These are phyloP conservation scores for Phaedon cochleariae DNA, from an alignment of 2,888 invertebrate genomes.

Conservation along the genomic window DNA sequence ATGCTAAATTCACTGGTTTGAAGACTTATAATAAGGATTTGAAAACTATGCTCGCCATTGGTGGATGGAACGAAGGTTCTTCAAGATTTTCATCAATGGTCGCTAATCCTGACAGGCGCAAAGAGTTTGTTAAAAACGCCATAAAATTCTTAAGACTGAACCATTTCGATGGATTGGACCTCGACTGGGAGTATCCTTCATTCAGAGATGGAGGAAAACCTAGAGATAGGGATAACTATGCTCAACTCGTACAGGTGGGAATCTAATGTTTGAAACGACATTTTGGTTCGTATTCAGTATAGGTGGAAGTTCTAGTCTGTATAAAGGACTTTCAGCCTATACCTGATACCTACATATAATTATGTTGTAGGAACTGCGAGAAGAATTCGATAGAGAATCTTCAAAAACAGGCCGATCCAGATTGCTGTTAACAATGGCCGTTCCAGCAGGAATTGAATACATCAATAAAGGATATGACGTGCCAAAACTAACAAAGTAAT, in stretches of 20 bases:
- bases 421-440: constrained; percentile 89
- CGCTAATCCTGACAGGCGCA: constrained; percentile 77
- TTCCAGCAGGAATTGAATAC: constrained; percentile 92
- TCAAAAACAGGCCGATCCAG: constrained; percentile 82
- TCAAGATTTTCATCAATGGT: constrained; percentile 89
- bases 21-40: constrained; percentile 92
- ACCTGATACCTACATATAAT: not conserved
- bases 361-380: constrained; percentile 75
- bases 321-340: no score
- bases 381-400: constrained; percentile 88
- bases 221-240: constrained; percentile 87
- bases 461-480: constrained; percentile 94
- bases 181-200: constrained; percentile 92
- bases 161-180: constrained; percentile 91
- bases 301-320: no score
- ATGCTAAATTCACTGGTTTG: constrained; percentile 91
- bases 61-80: constrained; percentile 95
- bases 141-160: constrained; percentile 89
- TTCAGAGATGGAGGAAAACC: constrained; percentile 83
- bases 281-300: not conserved
- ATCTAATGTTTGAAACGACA: no score
- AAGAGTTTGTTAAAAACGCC: constrained; percentile 83
- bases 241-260: constrained; percentile 82
- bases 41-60: constrained; percentile 90
- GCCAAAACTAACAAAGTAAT: constrained; percentile 82